Conservation (phyloP, 1,140 invertebrate species). For the Meloidogyne hapla region DNA sequence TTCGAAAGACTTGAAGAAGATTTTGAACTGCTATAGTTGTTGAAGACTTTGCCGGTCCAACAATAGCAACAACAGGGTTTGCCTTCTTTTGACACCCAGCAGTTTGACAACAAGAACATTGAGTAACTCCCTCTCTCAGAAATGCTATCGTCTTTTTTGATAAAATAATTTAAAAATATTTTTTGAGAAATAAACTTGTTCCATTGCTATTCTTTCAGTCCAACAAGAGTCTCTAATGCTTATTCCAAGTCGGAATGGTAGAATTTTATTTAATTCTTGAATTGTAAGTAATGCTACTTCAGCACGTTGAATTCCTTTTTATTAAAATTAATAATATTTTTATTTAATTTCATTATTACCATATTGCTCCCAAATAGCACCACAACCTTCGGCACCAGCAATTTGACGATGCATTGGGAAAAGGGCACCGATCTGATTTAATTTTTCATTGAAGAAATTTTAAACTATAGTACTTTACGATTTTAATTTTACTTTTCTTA, state of each 20-base stretch:
- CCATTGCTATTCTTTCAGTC: conserved; percentile 76
- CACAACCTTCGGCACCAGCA: conserved; percentile 70
- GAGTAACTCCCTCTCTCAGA: conserved; percentile 54
- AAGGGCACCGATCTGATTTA: conserved; percentile 71
- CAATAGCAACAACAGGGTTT: conserved; percentile 55
- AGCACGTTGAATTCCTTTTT: conserved; percentile 71
- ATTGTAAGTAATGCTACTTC: conserved; percentile 72
- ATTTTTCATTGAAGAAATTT: too few species aligned
- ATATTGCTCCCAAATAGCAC: conserved; percentile 71
- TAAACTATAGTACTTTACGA: too few species aligned
- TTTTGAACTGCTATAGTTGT: conserved; percentile 73
- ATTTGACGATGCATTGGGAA: conserved; percentile 74
- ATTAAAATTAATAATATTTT: not conserved
- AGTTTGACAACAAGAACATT: conserved; percentile 63
- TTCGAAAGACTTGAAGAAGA: conserved; percentile 70
- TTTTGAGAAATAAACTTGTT: conserved; percentile 67
- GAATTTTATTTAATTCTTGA: conserved; percentile 69
- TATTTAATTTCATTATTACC: conserved; percentile 64
- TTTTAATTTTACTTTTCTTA: not conserved
- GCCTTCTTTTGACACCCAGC: conserved; percentile 60
- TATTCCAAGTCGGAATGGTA: conserved; percentile 73
- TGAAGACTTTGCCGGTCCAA: conserved; percentile 61
- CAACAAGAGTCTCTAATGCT: conserved; percentile 80
- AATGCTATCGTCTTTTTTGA: conserved; percentile 57
- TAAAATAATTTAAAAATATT: conserved; percentile 28